Conservation (phyloP, 2,113 vertebrate genomes). For the Esox niger region DNA sequence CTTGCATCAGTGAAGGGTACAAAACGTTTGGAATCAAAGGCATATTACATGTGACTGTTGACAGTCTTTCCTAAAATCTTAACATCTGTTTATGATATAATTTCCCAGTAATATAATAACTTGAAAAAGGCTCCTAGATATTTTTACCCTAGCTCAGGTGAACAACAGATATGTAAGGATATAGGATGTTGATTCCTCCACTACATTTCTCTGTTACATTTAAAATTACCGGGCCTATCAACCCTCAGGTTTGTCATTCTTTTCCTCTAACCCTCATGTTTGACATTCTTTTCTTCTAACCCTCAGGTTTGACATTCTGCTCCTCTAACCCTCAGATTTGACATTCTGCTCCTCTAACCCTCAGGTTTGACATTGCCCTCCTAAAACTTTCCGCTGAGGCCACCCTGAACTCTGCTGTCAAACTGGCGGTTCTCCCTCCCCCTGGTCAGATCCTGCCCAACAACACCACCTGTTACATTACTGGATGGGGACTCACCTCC, state of each 20-base stretch:
- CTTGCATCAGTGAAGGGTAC: constrained; percentile 61
- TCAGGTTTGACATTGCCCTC: constrained; percentile 73
- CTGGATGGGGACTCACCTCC: constrained; percentile 81
- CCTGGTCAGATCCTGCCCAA: constrained; percentile 69
- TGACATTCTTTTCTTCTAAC: not conserved
- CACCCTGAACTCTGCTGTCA: constrained; percentile 73
- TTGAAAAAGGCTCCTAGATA: too few species aligned
- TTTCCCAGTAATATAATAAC: not conserved
- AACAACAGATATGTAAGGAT: too few species aligned
- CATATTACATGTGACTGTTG: not conserved
- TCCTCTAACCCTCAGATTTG: too few species aligned
- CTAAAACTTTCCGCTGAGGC: constrained; percentile 67
- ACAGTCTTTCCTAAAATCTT: too few species aligned
- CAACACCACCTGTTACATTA: constrained; percentile 78
- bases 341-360: too few species aligned
- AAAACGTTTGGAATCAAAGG: not conserved
- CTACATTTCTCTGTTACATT: too few species aligned
- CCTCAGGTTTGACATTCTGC: too few species aligned
- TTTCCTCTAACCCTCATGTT: too few species aligned
- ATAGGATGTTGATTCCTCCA: too few species aligned
- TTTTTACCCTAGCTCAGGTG: too few species aligned
- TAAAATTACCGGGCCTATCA: too few species aligned
- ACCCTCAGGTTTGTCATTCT: too few species aligned
- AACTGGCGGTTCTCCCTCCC: constrained; percentile 77
- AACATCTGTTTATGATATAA: not conserved